phyloP scores from a whole-genome alignment of 2,113 vertebrate genomes.

The Nibea coibor region DNA sequence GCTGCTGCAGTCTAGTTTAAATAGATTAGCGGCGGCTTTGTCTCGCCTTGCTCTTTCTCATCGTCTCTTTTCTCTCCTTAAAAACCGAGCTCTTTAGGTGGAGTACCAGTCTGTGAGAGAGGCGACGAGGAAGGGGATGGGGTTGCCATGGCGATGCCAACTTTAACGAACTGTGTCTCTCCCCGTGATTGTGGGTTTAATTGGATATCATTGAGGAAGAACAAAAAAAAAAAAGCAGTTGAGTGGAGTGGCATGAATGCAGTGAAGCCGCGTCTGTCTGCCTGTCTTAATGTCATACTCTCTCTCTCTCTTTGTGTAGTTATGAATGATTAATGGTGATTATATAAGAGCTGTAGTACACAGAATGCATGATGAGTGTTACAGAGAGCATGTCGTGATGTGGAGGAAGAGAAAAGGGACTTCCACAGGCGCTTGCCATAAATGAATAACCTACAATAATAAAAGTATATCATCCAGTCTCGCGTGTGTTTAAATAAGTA shows the following conservation, averaged over 20 bases:
- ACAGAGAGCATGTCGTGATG: constrained; percentile 10
- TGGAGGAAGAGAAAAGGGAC: not conserved
- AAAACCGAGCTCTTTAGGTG: not conserved
- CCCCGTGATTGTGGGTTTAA: constrained; percentile 45
- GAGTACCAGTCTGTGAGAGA: constrained; percentile 31
- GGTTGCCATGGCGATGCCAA: constrained; percentile 64
- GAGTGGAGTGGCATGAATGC: constrained; percentile 20
- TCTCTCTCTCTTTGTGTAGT: constrained; percentile 14
- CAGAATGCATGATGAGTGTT: constrained; percentile 22
- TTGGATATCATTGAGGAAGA: constrained; percentile 41
- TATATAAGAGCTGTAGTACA: constrained; percentile 39
- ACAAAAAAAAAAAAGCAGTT: constrained; percentile 27
- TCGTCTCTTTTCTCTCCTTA: constrained; percentile 19
- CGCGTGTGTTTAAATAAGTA: not conserved
- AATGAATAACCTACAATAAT: constrained; percentile 24
- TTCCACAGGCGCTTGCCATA: not conserved
- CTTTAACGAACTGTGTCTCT: constrained; percentile 38
- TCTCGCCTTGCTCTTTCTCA: constrained; percentile 23
- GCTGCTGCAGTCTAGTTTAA: constrained; percentile 26
- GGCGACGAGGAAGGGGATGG: constrained; percentile 9
- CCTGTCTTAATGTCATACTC: not conserved
- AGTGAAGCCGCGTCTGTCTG: not conserved
- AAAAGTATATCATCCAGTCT: not conserved
- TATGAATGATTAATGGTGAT: constrained; percentile 63
- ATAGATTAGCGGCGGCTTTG: constrained; percentile 30